Evolutionary conservation across 1,140 invertebrate genomes (phyloP), one percentile per base, ranked within the genome.

Genomic region (Sipha flava): DNA sequence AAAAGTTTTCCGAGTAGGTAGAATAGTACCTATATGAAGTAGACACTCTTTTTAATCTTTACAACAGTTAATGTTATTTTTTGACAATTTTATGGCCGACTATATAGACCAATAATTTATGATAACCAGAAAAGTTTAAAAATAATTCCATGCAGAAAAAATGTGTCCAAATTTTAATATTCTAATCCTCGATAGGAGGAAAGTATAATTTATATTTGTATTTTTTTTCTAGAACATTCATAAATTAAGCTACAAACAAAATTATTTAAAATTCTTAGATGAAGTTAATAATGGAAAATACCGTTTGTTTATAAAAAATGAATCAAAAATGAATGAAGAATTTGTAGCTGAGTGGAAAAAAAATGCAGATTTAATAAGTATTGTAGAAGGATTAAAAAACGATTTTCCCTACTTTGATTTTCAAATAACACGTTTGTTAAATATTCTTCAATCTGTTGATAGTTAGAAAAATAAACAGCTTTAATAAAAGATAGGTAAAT

Each of bases 331-430:
- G 43, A 23, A 73, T 37, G 70, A 73, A 54, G 70, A 73, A 54
- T 52, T 52, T 21, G 12, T 18, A 5, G 26, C 29, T 5, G 47
- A 49, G 18, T 73, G 70, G 47, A 73, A 73, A 31, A 73, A 73
- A 37, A 73, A 73, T 52, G 21, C 23, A 21, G 70, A 73, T 6
- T n/a, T 73, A 21, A 31, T 73, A 73, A n/a, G 29, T 54, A 47
- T 73, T 4, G 70, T 73, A 31, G 70, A 73, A 16, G 47, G 47
- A 23, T 54, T 73, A n/a, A 73, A 73, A 73, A 73, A 73, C 29
- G 70, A 73, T 49, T 73, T 73, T 54, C 70, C 70, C 2, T 21
- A 37, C 21, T 73, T 73, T n/a, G 47, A 73, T 73, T 49, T 49
- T 54, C 43, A 73, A 73, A 52, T 73, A 21, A 34, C 47, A 31